Evolutionary conservation across 2,888 invertebrate species (phyloP), one percentile per base, ranked within the genome.

Genomic region (Cryptops parisi): DNA sequence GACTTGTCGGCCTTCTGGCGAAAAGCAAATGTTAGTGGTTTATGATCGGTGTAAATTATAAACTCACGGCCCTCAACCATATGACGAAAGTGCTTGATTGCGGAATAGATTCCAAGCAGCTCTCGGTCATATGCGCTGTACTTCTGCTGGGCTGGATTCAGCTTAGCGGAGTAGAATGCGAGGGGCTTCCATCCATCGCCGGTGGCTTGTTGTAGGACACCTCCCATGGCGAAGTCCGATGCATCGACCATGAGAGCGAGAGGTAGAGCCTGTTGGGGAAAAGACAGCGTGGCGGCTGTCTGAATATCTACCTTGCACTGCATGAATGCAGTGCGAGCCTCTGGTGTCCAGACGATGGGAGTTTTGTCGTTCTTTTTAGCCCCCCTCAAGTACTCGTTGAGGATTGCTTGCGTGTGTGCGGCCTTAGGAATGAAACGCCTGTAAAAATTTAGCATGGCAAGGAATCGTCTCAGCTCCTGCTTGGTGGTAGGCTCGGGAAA

Each of bases 41-140:
- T n/a, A n/a, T n/a, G n/a, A n/a, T n/a, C n/a, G n/a, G n/a, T n/a
- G n/a, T n/a, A n/a, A n/a, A n/a, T n/a, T n/a, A n/a, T n/a, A n/a
- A n/a, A n/a, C n/a, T n/a, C n/a, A n/a, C n/a, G n/a, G n/a, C n/a
- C n/a, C n/a, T n/a, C n/a, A n/a, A n/a, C n/a, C n/a, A n/a, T n/a
- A n/a, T n/a, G n/a, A n/a, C n/a, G n/a, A n/a, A n/a, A n/a, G n/a
- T n/a, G n/a, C n/a, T n/a, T n/a, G n/a, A n/a, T n/a, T n/a, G n/a
- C n/a, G n/a, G n/a, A n/a, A n/a, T n/a, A n/a, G n/a, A n/a, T n/a
- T n/a, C n/a, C n/a, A n/a, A n/a, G n/a, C 49, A 56, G 44, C 43
- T 58, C 53, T 21, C 50, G 43, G 22, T 51, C 53, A 45, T 40
- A 58, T 15, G 57, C 63, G 17, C 66, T 65, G 47, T 69, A 70